Evolutionary conservation across 2,888 invertebrate genomes (phyloP), one percentile per base, ranked within the genome.

Genomic region (Cephus pulcher): DNA sequence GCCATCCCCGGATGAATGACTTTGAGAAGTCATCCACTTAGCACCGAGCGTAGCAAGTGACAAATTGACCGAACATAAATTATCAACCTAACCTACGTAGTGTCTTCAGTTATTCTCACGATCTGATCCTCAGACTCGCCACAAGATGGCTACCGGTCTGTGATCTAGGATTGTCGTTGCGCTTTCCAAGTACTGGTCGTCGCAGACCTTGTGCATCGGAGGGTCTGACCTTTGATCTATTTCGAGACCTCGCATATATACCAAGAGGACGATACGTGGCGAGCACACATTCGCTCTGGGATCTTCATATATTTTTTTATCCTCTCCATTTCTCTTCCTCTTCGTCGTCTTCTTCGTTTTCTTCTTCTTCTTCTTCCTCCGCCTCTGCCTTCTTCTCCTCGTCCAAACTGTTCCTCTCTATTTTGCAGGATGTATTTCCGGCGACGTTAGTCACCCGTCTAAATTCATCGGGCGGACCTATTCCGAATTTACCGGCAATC

Each of bases 361-460:
- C 35, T 12, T 35, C 35, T 3, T 37, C 37, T 37, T 40, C 40
- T 4, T 12, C 37, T 1, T 1, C 4, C 37, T 4, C 37, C 12
- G 6, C 6, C 56, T 56, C 2, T 23, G 0, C 9, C 56, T 56
- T 15, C 56, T 23, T 23, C 56, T 23, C 23, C 56, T 9, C 23
- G 56, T 56, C 56, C 23, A 56, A 56, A 1, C 9, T 56, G 56
- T 56, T 56, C 56, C 23, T 15, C 56, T 40, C 56, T 68, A 32
- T 75, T 75, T 32, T n/a, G 40, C 40, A 75, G 40, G 56, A 56
- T 80, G 82, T 85, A 85, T 86, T 87, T 87, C 88, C 86, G 85
- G 84, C 87, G 81, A 75, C 75, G 79, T 88, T 87, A 87, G 85
- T 85, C 87, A 86, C 76, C 83, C 34, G 81, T 81, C 83, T 83